These are phyloP conservation scores for Labeo calbasu DNA, from an alignment of 2,797 vertebrate species.

Conservation along the genomic window DNA sequence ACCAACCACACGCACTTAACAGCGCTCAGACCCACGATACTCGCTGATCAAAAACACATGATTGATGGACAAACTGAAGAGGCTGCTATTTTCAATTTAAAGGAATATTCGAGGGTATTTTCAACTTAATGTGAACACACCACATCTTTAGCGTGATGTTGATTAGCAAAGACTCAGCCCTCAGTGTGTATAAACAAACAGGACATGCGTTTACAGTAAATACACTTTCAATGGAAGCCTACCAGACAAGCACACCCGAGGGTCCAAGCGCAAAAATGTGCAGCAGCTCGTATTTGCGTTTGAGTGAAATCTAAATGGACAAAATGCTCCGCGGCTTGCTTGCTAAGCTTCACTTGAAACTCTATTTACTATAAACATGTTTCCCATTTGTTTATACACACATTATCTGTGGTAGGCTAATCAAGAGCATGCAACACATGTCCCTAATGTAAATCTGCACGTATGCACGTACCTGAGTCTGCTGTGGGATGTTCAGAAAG, in stretches of 20 bases:
- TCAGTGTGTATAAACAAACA: slow-evolving; percentile 20
- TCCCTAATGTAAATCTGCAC: not conserved
- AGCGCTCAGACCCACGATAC: not conserved
- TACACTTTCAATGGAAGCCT: slow-evolving; percentile 22
- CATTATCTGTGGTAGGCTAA: not conserved
- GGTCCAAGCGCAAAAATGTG: not conserved
- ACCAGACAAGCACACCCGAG: not conserved
- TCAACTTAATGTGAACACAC: not conserved
- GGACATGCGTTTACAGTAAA: slow-evolving; percentile 20
- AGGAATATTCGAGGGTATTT: not conserved
- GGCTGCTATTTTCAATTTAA: not conserved
- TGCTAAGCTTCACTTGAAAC: not conserved
- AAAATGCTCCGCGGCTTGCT: not conserved
- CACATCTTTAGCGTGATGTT: not conserved
- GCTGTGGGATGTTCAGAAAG: slow-evolving; percentile 98
- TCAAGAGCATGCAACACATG: not conserved
- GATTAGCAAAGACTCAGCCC: not conserved
- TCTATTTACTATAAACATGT: slow-evolving; percentile 19
- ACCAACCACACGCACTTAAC: slow-evolving; percentile 36
- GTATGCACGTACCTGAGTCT: slow-evolving; percentile 86
- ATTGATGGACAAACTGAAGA: slow-evolving; percentile 5
- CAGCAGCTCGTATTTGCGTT: not conserved
- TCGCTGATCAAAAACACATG: slow-evolving; percentile 30
- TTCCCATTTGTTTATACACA: not conserved
- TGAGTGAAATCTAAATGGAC: not conserved